Base-by-base conservation (phyloP, 2,797 vertebrate species). In the Pristis pectinata region DNA sequence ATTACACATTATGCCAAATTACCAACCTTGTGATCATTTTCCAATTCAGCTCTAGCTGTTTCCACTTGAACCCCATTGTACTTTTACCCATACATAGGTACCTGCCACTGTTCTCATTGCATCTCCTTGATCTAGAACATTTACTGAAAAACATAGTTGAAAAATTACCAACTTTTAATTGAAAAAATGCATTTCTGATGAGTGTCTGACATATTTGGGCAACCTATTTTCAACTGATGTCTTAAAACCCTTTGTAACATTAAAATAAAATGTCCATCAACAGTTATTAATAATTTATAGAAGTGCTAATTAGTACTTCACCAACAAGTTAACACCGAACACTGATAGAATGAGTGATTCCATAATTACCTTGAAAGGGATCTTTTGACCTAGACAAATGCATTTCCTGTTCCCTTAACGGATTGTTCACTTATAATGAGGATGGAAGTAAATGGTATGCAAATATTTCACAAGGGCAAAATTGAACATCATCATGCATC, bases 261-360 rank as follows among this genome's bases (percentile, higher is more conserved):
- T 72, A 94, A 97, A 87, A 19, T 61, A 56, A 87, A 87, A 97
- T 97, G 95, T 96, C 97, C 97, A 98, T 97, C 97, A 97, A 98
- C 97, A 98, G 97, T 96, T 97, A 98, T 98, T 96, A 97, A 98
- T 98, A 97, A 98, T 98, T 96, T 96, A 98, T 97, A 97, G 97
- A 97, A 97, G 97, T 97, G 97, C 97, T 97, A 97, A 97, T 98
- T 97, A 98, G 91, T 87, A 94, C 94, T 95, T 95, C 94, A 95
- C 85, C 70, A 94, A 98, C 97, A 96, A 96, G 96, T 97, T 97
- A 97, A 98, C 97, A 97, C 97, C 97, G 97, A 97, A 98, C 97
- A 97, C 97, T 97, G 97, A 97, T 97, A 97, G 97, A 97, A 97
- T 97, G 97, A 97, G 96, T 96, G 97, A 97, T 97, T 97, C 97